These are phyloP conservation scores for Sebastes cheni DNA, from an alignment of 2,797 vertebrate genomes.

Conservation along the genomic window DNA sequence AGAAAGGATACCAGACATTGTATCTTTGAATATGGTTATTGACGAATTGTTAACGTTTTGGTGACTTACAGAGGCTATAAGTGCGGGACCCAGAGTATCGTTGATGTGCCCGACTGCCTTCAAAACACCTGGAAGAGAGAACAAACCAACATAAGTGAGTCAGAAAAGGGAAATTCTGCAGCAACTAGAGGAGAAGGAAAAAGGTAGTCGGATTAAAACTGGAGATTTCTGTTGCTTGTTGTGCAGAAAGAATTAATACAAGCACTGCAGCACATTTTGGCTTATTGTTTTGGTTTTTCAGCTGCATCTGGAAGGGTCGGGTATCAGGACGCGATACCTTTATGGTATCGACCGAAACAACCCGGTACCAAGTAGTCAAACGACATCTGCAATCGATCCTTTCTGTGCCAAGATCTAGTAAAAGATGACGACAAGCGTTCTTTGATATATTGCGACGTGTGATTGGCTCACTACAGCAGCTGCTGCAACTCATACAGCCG, in stretches of 20 bases:
- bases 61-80: slow-evolving; percentile 89
- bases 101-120: slow-evolving; percentile 96
- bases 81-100: slow-evolving; percentile 88
- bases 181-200: background rate
- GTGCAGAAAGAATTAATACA: background rate
- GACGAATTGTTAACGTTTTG: background rate
- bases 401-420: too few species aligned
- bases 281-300: background rate
- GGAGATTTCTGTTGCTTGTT: background rate
- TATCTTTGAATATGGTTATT: background rate
- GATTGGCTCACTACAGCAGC: too few species aligned
- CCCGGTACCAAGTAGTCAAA: too few species aligned
- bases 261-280: background rate
- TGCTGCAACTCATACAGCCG: too few species aligned
- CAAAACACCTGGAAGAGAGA: slow-evolving; percentile 83
- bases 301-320: background rate
- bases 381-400: too few species aligned
- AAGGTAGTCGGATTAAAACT: background rate
- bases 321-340: too few species aligned
- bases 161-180: background rate
- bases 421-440: too few species aligned
- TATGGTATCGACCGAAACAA: too few species aligned
- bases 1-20: background rate
- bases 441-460: too few species aligned
- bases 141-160: background rate